phyloP scores from a whole-genome alignment of 2,888 invertebrate species.

The Melieria crassipennis region DNA sequence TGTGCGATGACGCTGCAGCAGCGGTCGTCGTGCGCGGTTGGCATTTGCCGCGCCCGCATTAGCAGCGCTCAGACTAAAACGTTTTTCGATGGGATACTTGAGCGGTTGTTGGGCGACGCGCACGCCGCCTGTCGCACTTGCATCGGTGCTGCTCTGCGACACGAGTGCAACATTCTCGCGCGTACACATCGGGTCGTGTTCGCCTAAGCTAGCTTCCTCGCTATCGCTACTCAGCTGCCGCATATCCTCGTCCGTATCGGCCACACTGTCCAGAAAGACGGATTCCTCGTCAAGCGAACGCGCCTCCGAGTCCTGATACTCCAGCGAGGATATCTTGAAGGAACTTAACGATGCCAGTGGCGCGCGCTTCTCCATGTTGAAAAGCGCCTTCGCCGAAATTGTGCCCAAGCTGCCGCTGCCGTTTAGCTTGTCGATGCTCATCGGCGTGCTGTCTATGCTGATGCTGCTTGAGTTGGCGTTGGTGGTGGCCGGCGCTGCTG shows the following conservation, averaged over 20 bases:
- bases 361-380: conserved; percentile 69
- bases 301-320: conserved; percentile 76
- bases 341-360: conserved; percentile 85
- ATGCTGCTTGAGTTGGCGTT: conserved; percentile 57
- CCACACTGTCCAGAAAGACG: conserved; percentile 77
- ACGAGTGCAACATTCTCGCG: conserved; percentile 36
- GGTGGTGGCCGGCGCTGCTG: conserved; percentile 52
- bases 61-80: conserved; percentile 49
- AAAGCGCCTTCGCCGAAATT: conserved; percentile 58
- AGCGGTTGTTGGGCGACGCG: conserved; percentile 32
- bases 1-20: conserved; percentile 61
- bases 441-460: conserved; percentile 58
- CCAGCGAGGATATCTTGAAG: conserved; percentile 75
- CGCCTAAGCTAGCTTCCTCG: conserved; percentile 68
- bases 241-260: conserved; percentile 85
- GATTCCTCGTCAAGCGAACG: conserved; percentile 84
- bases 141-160: conserved; percentile 22
- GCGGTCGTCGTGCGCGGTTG: conserved; percentile 52
- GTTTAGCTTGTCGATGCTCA: conserved; percentile 56
- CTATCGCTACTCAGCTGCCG: conserved; percentile 87
- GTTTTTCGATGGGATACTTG: conserved; percentile 47
- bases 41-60: conserved; percentile 31
- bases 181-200: conserved; percentile 40
- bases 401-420: conserved; percentile 58
- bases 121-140: conserved; percentile 7